Conservation (phyloP, 2,888 invertebrate genomes). For the Nephrotoma guestfalica region DNA sequence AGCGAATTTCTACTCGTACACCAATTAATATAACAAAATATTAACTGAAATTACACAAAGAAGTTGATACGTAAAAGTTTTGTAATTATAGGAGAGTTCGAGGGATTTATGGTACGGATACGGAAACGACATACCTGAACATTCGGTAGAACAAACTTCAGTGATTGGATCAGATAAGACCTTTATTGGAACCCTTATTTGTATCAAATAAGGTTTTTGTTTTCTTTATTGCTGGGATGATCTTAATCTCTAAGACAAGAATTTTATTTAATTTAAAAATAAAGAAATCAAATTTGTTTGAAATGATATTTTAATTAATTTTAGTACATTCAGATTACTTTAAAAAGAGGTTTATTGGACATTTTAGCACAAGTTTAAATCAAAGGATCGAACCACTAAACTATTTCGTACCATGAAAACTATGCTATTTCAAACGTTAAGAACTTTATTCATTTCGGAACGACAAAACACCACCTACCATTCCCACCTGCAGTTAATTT, state of each 20-base stretch:
- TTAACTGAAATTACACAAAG: no score
- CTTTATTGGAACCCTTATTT: neutral
- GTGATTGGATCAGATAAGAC: neutral
- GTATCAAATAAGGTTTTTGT: neutral
- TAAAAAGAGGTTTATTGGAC: neutral
- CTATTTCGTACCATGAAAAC: neutral
- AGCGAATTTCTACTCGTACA: no score
- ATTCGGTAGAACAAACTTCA: no score
- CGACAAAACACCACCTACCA: neutral
- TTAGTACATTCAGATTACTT: neutral
- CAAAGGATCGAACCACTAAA: neutral
- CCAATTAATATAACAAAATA: no score
- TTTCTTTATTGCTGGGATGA: neutral
- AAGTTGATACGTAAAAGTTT: no score
- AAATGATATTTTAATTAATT: neutral
- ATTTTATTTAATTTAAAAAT: neutral
- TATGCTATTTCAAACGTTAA: neutral
- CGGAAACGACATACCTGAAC: no score
- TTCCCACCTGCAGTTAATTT: neutral
- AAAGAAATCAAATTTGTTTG: neutral
- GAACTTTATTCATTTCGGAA: neutral
- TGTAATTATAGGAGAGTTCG: no score
- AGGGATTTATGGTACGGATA: no score
- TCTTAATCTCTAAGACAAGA: neutral
- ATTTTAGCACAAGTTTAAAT: neutral